Conservation (phyloP, 2,888 invertebrate species). For the Gymnoscelis rufifasciata region DNA sequence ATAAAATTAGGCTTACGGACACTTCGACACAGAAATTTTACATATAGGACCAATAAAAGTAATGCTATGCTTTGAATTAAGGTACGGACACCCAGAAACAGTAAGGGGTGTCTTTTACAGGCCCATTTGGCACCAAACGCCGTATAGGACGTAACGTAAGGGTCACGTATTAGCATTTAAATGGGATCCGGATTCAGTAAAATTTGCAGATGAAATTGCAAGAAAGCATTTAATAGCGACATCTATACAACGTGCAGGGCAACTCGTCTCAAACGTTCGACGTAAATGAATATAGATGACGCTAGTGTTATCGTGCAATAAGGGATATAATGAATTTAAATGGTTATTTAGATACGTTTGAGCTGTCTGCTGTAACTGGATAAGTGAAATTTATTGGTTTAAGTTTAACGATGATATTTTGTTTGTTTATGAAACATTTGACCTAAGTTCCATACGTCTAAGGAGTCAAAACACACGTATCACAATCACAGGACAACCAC, state of each 20-base stretch:
- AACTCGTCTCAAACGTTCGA: slow-evolving; percentile 11
- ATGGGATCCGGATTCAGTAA: slow-evolving; percentile 35
- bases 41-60: slow-evolving; percentile 32
- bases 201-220: slow-evolving; percentile 21
- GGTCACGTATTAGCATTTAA: slow-evolving; percentile 54
- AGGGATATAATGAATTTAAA: too few relatives aligned
- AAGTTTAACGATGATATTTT: too few relatives aligned
- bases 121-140: slow-evolving; percentile 28
- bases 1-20: slow-evolving; percentile 29
- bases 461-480: too few relatives aligned
- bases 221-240: slow-evolving; percentile 14
- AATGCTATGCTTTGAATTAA: slow-evolving; percentile 29
- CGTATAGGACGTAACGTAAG: slow-evolving; percentile 28
- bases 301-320: slow-evolving; percentile 2
- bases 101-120: slow-evolving; percentile 32
- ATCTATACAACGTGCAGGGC: slow-evolving; percentile 21
- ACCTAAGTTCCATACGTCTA: too few relatives aligned
- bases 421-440: too few relatives aligned
- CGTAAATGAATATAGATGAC: slow-evolving; percentile 21
- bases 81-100: slow-evolving; percentile 24
- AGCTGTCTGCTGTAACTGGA: too few relatives aligned
- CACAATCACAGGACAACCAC: too few relatives aligned
- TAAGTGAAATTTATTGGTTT: too few relatives aligned
- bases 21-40: slow-evolving; percentile 23
- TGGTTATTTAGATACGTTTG: too few relatives aligned